These are phyloP conservation scores for Blennius ocellaris DNA, from an alignment of 2,113 vertebrate species.

Conservation along the genomic window DNA sequence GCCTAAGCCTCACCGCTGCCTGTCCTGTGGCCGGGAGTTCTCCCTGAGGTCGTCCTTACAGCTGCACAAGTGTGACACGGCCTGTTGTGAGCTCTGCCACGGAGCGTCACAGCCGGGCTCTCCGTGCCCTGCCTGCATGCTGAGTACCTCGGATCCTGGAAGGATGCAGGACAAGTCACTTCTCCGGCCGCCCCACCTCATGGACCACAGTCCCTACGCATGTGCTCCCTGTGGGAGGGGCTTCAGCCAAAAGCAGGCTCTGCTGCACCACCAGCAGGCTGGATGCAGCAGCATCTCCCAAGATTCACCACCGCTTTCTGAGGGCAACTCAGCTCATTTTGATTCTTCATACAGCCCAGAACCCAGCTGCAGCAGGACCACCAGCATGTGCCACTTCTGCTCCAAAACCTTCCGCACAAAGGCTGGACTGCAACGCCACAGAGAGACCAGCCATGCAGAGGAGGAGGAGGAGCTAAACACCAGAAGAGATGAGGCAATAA, in stretches of 20 bases:
- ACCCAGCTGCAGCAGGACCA: conserved; percentile 11
- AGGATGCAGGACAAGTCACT: conserved; percentile 30
- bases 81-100: conserved; percentile 42
- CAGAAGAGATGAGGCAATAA: conserved; percentile 6
- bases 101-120: conserved; percentile 34
- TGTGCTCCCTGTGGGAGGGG: conserved; percentile 77
- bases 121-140: conserved; percentile 32
- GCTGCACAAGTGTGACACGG: conserved; percentile 68
- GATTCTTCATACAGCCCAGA: conserved; percentile 43
- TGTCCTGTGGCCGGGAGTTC: conserved; percentile 72
- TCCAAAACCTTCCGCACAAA: conserved; percentile 50
- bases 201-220: conserved; percentile 65
- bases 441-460: conserved; percentile 32
- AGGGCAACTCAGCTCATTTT: conserved; percentile 40
- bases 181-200: conserved; percentile 48
- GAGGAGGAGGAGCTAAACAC: conserved; percentile 8
- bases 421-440: conserved; percentile 61
- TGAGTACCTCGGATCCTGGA: conserved; percentile 6
- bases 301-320: conserved; percentile 42
- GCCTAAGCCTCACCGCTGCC: conserved; percentile 76
- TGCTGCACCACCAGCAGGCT: conserved; percentile 80
- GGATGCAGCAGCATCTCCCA: conserved; percentile 55
- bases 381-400: conserved; percentile 57
- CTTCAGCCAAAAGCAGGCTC: conserved; percentile 78
- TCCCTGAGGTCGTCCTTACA: conserved; percentile 75